Percentiles rank a stretch among this genome's conserved stretches.
These are phyloP conservation scores for Euglossa dilemma DNA, from an alignment of 1,140 invertebrate genomes.

Conservation along the genomic window DNA sequence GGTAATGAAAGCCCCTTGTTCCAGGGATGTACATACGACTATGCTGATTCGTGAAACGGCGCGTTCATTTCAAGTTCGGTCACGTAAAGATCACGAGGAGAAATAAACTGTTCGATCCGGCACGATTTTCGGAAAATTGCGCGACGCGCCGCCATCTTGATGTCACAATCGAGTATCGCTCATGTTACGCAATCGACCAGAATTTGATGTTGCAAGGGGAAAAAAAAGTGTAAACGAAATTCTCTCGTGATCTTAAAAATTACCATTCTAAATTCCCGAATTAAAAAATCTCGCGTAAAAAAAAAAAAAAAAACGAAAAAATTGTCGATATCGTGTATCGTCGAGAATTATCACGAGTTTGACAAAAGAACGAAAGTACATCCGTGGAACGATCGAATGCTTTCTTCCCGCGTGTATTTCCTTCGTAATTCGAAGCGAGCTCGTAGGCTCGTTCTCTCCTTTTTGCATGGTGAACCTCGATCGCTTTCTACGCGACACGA, in stretches of 20 bases:
- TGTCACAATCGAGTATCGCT: not conserved
- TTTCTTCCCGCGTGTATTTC: conserved; percentile 11
- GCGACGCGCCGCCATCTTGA: not conserved
- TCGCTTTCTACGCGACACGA: conserved; percentile 70
- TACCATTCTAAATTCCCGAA: no score
- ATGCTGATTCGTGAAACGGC: not conserved
- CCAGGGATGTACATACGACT: conserved; percentile 16
- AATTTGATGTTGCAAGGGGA: not conserved
- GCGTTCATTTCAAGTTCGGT: conserved; percentile 3
- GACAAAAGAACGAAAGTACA: not conserved
- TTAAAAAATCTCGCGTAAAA: not conserved
- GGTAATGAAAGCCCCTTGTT: conserved; percentile 2
- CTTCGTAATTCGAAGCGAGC: not conserved
- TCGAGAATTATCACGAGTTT: not conserved
- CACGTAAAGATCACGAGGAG: conserved; percentile 3
- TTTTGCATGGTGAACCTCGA: conserved; percentile 74
- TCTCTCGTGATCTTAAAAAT: no score
- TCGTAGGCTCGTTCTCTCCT: conserved; percentile 21
- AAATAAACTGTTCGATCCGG: conserved; percentile 2
- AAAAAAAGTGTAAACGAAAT: no score
- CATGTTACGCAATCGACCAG: not conserved
- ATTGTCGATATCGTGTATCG: not conserved
- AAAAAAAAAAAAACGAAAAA: no score
- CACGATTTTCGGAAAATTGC: not conserved
- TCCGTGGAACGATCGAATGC: conserved; percentile 22